Percentiles rank a stretch among this genome's conserved stretches.
Evolutionary conservation across 37 sponge, comb jelly and placozoan genomes (phyloP).

Genomic region (Diacarnus erythraeanus): DNA sequence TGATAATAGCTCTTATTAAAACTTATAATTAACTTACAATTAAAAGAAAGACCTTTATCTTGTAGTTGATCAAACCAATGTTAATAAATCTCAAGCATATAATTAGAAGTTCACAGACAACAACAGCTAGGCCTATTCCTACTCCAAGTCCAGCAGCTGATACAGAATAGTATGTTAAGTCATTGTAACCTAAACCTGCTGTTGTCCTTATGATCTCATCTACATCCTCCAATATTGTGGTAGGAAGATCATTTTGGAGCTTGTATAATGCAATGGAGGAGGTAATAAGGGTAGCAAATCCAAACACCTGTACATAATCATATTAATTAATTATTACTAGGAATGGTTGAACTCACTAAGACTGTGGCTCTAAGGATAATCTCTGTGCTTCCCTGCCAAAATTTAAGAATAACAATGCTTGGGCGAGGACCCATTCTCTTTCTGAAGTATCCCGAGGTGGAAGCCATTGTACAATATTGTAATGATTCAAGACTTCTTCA

Average conservation of each 20-base stretch:
- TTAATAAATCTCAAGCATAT: conserved; percentile 35
- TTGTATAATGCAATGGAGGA: neutral
- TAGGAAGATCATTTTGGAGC: neutral
- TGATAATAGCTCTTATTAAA: neutral
- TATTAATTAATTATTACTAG: neutral
- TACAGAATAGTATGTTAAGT: neutral
- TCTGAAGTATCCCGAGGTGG: too few relatives aligned
- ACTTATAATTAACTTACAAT: conserved; percentile 27
- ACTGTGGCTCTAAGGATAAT: neutral
- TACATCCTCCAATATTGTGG: neutral
- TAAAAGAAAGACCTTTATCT: conserved; percentile 28
- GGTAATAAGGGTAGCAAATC: neutral
- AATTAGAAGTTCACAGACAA: conserved; percentile 13
- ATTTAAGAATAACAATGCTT: neutral
- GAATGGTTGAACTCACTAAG: neutral
- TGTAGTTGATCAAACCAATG: conserved; percentile 33
- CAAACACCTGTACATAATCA: neutral
- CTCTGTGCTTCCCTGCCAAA: neutral
- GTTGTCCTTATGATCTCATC: neutral
- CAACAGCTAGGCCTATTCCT: neutral
- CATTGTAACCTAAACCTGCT: neutral
- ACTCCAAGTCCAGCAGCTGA: conserved; percentile 12
- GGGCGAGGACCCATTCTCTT: neutral
- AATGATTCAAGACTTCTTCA: too few relatives aligned
- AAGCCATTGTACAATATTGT: too few relatives aligned